Evolutionary conservation across 1,140 invertebrate species (phyloP).

Genomic region (Bombus confusus): DNA sequence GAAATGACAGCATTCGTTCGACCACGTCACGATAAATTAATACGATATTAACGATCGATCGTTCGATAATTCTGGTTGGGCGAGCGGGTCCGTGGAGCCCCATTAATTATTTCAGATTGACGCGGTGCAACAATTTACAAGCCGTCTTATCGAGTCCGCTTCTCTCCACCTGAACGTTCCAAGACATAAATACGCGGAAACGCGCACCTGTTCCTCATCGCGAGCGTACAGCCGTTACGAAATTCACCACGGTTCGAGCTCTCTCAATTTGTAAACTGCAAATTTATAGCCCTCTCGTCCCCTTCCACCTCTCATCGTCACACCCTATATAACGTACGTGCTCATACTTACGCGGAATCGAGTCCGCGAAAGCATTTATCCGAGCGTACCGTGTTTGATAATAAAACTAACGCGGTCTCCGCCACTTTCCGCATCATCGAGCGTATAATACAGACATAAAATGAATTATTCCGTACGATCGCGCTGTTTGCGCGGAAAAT

Average conservation of each 20-base stretch:
- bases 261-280: slow-evolving; percentile 42
- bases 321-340: not conserved
- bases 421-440: slow-evolving; percentile 48
- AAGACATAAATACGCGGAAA: slow-evolving; percentile 49
- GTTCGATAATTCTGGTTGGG: slow-evolving; percentile 55
- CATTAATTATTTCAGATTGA: slow-evolving; percentile 66
- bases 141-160: slow-evolving; percentile 52
- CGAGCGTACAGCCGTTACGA: slow-evolving; percentile 15
- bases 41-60: slow-evolving; percentile 59
- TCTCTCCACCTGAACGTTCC: slow-evolving; percentile 6
- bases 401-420: slow-evolving; percentile 36
- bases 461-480: slow-evolving; percentile 44
- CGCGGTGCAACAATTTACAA: slow-evolving; percentile 53
- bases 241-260: slow-evolving; percentile 26
- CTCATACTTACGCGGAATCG: not conserved
- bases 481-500: slow-evolving; percentile 30
- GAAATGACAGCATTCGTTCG: not conserved
- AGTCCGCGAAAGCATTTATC: slow-evolving; percentile 33
- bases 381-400: slow-evolving; percentile 22
- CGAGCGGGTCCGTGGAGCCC: slow-evolving; percentile 36
- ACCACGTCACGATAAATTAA: slow-evolving; percentile 60
- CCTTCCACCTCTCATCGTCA: not conserved
- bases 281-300: slow-evolving; percentile 45
- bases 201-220: slow-evolving; percentile 45
- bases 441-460: slow-evolving; percentile 48